Conservation (phyloP, 2,797 vertebrate species). For the Sus cebifrons region DNA sequence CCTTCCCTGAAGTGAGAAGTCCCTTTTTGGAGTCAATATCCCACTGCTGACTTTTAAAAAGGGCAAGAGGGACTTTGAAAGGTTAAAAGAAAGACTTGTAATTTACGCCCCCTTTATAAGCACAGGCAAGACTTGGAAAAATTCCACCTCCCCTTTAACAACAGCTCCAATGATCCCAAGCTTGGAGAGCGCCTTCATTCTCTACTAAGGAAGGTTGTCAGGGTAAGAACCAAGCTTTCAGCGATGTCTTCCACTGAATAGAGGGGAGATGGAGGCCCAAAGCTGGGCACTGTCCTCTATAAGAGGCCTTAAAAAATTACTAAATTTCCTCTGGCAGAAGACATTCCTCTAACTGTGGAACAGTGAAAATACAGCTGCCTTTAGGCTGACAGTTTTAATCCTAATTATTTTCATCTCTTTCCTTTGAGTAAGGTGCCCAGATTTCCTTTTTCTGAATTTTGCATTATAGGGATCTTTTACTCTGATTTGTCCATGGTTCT, state of each 20-base stretch:
- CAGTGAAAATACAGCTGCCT: neutral
- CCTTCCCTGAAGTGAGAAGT: neutral
- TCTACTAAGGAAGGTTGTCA: neutral
- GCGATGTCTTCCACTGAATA: neutral
- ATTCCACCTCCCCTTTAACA: constrained; percentile 20
- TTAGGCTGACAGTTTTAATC: constrained; percentile 36
- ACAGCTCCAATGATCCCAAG: neutral
- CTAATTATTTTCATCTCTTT: constrained; percentile 1
- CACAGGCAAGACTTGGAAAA: neutral
- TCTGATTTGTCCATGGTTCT: neutral
- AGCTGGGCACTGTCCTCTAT: neutral
- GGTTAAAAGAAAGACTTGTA: neutral
- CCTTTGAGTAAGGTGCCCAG: neutral
- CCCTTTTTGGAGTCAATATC: neutral
- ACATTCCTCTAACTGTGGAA: neutral
- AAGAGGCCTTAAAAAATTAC: neutral
- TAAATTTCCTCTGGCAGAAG: constrained; percentile 46
- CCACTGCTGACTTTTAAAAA: neutral
- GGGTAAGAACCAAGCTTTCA: constrained; percentile 14
- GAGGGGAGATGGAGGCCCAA: neutral
- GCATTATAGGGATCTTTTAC: constrained; percentile 4
- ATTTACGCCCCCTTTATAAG: neutral
- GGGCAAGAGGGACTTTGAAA: neutral
- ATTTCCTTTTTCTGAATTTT: constrained; percentile 34
- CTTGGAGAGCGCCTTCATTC: neutral